Conservation (phyloP, 2,113 vertebrate species). For the Oncorhynchus kisutch region DNA sequence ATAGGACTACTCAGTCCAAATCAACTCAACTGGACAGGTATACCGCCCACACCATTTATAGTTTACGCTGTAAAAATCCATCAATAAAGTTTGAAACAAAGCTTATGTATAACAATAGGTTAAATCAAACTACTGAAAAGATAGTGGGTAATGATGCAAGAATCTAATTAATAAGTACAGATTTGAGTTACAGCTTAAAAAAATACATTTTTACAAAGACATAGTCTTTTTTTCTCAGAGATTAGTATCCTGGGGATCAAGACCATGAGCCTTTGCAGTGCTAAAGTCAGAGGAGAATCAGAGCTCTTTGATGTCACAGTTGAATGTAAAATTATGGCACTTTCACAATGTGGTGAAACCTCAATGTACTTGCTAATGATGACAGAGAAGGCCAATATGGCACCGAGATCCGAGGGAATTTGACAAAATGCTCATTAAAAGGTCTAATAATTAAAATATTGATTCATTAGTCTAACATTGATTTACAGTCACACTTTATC, state of each 20-base stretch:
- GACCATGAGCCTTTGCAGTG: constrained; percentile 28
- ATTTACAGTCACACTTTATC: constrained; percentile 98
- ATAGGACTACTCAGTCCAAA: constrained; percentile 16
- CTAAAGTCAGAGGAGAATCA: constrained; percentile 61
- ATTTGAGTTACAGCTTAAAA: neutral
- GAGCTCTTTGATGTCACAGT: constrained; percentile 50
- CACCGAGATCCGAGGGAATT: constrained; percentile 86
- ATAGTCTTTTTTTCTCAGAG: constrained; percentile 24
- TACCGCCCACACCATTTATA: constrained; percentile 10
- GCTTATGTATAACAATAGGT: neutral
- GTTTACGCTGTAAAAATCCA: neutral
- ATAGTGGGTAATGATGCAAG: constrained; percentile 21
- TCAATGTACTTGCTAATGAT: constrained; percentile 78
- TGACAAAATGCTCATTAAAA: constrained; percentile 95
- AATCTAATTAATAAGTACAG: neutral
- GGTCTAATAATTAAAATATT: constrained; percentile 99
- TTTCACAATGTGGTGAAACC: constrained; percentile 50
- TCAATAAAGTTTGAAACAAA: neutral
- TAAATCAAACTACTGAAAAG: constrained; percentile 1
- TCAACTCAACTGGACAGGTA: constrained; percentile 38
- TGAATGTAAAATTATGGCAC: constrained; percentile 48
- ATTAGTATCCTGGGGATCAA: constrained; percentile 17
- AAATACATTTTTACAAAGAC: neutral
- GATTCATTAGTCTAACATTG: constrained; percentile 99
- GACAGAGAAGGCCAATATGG: constrained; percentile 76